These are phyloP conservation scores for Anas platyrhynchos DNA, from an alignment of 2,113 vertebrate genomes.

Conservation along the genomic window DNA sequence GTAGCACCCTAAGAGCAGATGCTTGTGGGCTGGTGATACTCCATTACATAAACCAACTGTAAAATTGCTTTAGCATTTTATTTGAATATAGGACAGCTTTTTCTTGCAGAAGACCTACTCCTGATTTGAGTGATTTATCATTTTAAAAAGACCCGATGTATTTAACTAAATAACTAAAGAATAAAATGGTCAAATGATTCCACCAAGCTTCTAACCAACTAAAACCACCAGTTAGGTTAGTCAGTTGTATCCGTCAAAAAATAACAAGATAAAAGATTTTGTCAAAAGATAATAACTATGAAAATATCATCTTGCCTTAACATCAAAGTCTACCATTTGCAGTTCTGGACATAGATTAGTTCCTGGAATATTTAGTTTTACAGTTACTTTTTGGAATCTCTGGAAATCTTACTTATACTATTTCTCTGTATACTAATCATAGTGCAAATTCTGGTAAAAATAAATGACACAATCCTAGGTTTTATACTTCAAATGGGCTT, in stretches of 20 bases:
- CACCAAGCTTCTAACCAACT: not conserved
- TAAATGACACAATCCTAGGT: not conserved
- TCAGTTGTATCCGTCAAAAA: not conserved
- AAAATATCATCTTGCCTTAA: not conserved
- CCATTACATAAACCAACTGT: conserved; percentile 54
- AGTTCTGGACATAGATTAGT: not conserved
- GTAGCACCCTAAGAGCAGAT: conserved; percentile 39
- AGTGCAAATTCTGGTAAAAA: not conserved
- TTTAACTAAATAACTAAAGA: not conserved
- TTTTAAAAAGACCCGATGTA: not conserved
- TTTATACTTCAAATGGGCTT: not conserved
- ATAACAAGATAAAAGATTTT: not conserved
- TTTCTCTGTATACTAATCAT: not conserved
- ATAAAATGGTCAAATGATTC: not conserved
- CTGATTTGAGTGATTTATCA: not conserved
- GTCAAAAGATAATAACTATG: not conserved
- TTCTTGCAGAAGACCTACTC: conserved; percentile 5
- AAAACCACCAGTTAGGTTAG: not conserved
- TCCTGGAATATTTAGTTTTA: not conserved
- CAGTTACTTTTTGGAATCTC: not conserved
- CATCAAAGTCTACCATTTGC: not conserved
- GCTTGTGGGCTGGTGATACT: conserved; percentile 54
- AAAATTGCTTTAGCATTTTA: not conserved
- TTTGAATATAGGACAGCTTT: conserved; percentile 5
- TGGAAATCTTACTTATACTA: not conserved